Percentiles rank a stretch among this genome's conserved stretches.
Conservation (phyloP, 2,797 vertebrate genomes). For the Synaphobranchus kaupii region DNA sequence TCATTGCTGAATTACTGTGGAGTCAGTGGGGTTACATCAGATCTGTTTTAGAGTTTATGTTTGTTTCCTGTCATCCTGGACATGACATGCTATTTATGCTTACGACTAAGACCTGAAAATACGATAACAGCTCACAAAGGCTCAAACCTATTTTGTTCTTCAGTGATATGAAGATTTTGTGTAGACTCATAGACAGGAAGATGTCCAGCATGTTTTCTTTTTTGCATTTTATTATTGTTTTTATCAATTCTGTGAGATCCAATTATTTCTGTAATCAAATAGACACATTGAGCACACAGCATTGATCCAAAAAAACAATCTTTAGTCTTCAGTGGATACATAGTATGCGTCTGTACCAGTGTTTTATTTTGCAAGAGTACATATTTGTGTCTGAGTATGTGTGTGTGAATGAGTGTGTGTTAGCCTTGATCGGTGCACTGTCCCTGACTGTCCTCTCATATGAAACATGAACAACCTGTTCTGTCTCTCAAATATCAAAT, state of each 20-base stretch:
- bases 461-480: conserved; percentile 43
- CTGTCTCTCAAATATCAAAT: conserved; percentile 28
- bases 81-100: no score
- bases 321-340: background rate
- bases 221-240: background rate
- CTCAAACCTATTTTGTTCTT: background rate
- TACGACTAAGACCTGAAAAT: background rate
- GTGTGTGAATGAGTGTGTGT: conserved; percentile 25
- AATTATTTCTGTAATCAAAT: background rate
- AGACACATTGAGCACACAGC: background rate
- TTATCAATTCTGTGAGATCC: background rate
- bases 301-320: background rate
- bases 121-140: background rate
- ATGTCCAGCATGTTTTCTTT: background rate
- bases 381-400: background rate
- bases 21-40: conserved; percentile 2
- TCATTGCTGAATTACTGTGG: background rate
- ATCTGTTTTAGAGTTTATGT: conserved; percentile 4
- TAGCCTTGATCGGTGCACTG: no score
- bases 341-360: conserved; percentile 9
- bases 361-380: background rate
- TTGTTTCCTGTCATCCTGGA: background rate
- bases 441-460: no score
- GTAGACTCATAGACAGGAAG: background rate
- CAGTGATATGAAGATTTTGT: background rate